Base-by-base conservation (phyloP, 2,113 vertebrate genomes). In the Pollachius pollachius region DNA sequence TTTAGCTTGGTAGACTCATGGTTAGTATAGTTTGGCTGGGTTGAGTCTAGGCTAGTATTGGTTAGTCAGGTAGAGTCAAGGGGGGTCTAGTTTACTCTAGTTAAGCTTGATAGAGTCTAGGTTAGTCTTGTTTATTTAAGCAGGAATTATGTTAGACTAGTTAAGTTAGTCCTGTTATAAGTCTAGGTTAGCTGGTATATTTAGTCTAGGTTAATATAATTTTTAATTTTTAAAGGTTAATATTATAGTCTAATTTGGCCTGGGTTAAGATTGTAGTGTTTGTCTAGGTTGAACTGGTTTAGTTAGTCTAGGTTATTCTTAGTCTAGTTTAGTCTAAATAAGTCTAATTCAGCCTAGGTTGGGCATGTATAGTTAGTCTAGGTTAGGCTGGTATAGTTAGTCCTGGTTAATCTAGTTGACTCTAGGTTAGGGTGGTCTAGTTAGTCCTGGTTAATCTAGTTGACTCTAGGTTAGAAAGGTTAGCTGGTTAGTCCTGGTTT, bases 321-420 rank as follows among this genome's bases (percentile, higher is more conserved):
- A 15, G 52, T 52, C 15, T 52, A 15, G 12, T 54, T 74, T 64
- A 67, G 65, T 65, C 74, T n/a, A 52, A 13, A 18, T 23, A 1
- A 12, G 3, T 11, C 16, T 3, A 16, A 6, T 54, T 54, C 0
- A 54, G 6, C 13, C 52, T 16, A 54, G 52, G 54, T 57, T 57
- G n/a, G 13, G 15, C 13, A n/a, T 17, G 54, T 57, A 57, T 17
- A n/a, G 54, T 57, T 57, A 57, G 54, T 17, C 54, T n/a, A 17
- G 16, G 54, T 57, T 54, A 54, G 52, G 12, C 16, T 54, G 12
- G 52, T 23, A 23, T 23, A 23, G 23, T 54, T 54, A 15, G 52
- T 54, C 52, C 52, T 15, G 52, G 52, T 54, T 54, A 54, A 16
- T 54, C 3, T 54, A 60, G 18, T 37, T 63, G 8, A 37, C 12